Conservation (phyloP, 2,888 invertebrate genomes). For the Griposia aprilina region DNA sequence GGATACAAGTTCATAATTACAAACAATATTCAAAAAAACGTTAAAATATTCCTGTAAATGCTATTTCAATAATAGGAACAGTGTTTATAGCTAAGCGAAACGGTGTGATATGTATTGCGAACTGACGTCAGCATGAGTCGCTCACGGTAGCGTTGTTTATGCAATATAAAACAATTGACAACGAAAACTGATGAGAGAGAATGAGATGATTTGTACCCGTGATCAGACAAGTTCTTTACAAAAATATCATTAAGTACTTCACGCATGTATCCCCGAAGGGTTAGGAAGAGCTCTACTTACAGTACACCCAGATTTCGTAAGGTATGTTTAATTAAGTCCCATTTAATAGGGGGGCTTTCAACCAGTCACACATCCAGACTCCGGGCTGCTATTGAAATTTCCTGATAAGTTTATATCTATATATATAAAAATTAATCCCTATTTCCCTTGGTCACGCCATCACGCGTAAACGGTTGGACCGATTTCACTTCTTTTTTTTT, state of each 20-base stretch:
- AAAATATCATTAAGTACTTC: not conserved
- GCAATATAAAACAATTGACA: not conserved
- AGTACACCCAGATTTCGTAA: too few species aligned
- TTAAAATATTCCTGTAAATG: conserved; percentile 25
- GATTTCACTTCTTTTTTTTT: too few species aligned
- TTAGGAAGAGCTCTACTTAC: too few species aligned
- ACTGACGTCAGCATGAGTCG: not conserved
- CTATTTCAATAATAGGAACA: conserved; percentile 32
- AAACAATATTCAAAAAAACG: conserved; percentile 6
- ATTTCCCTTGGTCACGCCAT: too few species aligned
- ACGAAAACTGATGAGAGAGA: conserved; percentile 5
- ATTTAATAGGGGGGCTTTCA: not conserved
- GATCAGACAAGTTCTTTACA: conserved; percentile 32
- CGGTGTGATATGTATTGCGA: conserved; percentile 41
- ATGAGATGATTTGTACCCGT: conserved; percentile 26
- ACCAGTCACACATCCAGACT: not conserved
- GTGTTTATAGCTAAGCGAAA: conserved; percentile 4
- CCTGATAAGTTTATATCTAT: not conserved
- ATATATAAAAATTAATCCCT: too few species aligned
- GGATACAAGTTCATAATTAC: not conserved
- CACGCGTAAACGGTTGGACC: too few species aligned
- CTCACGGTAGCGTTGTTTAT: not conserved
- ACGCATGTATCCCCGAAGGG: not conserved
- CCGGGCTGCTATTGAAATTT: not conserved
- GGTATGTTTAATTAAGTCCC: not conserved